These are phyloP conservation scores for Theretra japonica DNA, from an alignment of 2,888 invertebrate genomes.

Conservation along the genomic window DNA sequence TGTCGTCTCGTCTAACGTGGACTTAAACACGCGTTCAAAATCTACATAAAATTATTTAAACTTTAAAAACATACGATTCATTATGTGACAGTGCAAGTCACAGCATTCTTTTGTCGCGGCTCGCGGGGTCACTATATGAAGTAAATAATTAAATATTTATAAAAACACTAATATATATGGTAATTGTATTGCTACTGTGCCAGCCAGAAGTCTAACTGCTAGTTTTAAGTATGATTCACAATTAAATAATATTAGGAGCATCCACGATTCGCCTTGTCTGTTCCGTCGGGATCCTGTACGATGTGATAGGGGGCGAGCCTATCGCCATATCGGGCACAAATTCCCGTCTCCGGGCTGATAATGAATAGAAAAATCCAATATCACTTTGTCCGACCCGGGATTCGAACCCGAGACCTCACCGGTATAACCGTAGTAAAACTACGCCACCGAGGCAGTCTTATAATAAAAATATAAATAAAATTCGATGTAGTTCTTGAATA, in stretches of 20 bases:
- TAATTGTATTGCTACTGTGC: slow-evolving; percentile 14
- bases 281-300: too few species aligned
- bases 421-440: too few species aligned
- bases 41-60: slow-evolving; percentile 54
- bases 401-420: too few species aligned
- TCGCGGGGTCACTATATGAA: slow-evolving; percentile 37
- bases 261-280: too few species aligned
- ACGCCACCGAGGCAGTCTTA: too few species aligned
- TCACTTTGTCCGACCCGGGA: too few species aligned
- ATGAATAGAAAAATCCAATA: too few species aligned
- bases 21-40: slow-evolving; percentile 40
- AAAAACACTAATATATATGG: slow-evolving; percentile 16
- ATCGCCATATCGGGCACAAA: too few species aligned
- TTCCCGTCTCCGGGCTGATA: too few species aligned
- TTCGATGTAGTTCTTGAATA: not conserved
- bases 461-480: not conserved
- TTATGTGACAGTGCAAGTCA: slow-evolving; percentile 63
- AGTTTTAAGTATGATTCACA: not conserved
- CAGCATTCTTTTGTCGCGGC: slow-evolving; percentile 48
- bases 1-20: not conserved
- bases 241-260: too few species aligned
- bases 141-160: slow-evolving; percentile 56
- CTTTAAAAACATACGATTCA: slow-evolving; percentile 43
- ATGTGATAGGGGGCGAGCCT: too few species aligned
- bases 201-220: not conserved